A percentile compares a stretch with the other conserved stretches of the same genome.
These are phyloP conservation scores for Mesorhabditis belari DNA, from an alignment of 2,888 invertebrate genomes.

Conservation along the genomic window DNA sequence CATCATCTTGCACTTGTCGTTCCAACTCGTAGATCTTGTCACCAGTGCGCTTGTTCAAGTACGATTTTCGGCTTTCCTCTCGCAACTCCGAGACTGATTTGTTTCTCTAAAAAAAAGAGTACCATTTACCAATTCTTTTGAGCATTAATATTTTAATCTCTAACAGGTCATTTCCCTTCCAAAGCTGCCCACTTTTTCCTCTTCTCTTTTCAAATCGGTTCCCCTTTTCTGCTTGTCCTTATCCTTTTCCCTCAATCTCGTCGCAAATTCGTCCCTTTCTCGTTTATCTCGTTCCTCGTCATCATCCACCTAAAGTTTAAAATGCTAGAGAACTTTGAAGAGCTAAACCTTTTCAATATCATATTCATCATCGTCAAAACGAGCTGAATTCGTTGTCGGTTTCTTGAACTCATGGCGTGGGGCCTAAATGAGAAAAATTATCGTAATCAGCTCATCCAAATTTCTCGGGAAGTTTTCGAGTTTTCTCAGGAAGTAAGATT, in stretches of 20 bases:
- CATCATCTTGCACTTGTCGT: slow-evolving; percentile 88
- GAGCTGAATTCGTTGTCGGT: slow-evolving; percentile 1
- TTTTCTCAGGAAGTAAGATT: too few species aligned
- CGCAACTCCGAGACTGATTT: slow-evolving; percentile 62
- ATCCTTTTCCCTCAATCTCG: slow-evolving; percentile 78
- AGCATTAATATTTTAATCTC: not conserved
- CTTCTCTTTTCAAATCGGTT: slow-evolving; percentile 50
- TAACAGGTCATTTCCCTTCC: slow-evolving; percentile 27
- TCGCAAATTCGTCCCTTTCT: slow-evolving; percentile 88
- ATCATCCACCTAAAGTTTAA: not conserved
- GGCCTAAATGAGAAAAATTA: too few species aligned
- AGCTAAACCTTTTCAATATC: slow-evolving; percentile 17
- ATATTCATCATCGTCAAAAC: slow-evolving; percentile 28
- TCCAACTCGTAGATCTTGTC: slow-evolving; percentile 92
- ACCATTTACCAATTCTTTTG: not conserved
- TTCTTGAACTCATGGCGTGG: too few species aligned
- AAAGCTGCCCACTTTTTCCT: slow-evolving; percentile 58
- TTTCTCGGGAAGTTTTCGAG: too few species aligned
- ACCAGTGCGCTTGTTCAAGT: slow-evolving; percentile 87
- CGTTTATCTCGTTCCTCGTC: not conserved
- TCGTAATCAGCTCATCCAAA: too few species aligned
- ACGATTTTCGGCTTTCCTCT: slow-evolving; percentile 82
- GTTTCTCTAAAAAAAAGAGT: slow-evolving; percentile 11
- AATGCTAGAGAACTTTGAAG: not conserved
- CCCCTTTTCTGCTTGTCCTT: slow-evolving; percentile 78